Percentiles rank a stretch among this genome's conserved stretches.
phyloP scores from a whole-genome alignment of 2,888 invertebrate species.

The Chymomyza procnemis region DNA sequence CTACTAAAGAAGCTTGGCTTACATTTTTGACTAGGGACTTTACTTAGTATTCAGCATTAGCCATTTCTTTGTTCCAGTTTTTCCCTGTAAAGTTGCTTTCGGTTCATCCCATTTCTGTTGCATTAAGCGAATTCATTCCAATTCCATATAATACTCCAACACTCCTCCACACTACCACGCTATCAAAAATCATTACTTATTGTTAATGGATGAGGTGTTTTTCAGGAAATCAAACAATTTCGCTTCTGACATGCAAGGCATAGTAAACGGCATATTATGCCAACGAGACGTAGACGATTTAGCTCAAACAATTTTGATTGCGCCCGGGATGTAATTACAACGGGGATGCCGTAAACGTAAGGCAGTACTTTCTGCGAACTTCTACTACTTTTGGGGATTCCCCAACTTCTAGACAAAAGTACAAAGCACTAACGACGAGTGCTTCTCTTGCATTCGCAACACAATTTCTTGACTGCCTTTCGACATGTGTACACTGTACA shows the following conservation, averaged over 20 bases:
- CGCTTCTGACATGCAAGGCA: not conserved
- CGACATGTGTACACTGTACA: constrained; percentile 17
- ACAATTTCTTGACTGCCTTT: constrained; percentile 14
- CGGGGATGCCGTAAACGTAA: not conserved
- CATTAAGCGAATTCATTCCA: too few relatives aligned
- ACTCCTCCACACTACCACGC: not conserved
- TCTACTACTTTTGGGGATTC: too few relatives aligned
- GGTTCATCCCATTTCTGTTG: too few relatives aligned
- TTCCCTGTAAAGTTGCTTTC: too few relatives aligned
- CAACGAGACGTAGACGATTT: not conserved
- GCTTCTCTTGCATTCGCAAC: constrained; percentile 18
- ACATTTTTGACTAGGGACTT: too few relatives aligned
- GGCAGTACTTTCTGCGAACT: not conserved
- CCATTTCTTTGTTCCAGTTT: too few relatives aligned
- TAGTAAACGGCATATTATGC: not conserved
- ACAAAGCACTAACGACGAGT: not conserved
- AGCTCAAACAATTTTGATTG: not conserved
- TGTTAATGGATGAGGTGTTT: not conserved
- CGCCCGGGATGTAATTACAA: not conserved
- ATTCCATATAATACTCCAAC: too few relatives aligned
- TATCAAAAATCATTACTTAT: not conserved
- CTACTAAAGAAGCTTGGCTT: too few relatives aligned
- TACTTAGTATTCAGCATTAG: too few relatives aligned
- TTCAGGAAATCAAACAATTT: not conserved
- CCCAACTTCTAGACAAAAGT: too few relatives aligned